phyloP scores from a whole-genome alignment of 2,888 invertebrate species.

The Diplazon laetatorius region DNA sequence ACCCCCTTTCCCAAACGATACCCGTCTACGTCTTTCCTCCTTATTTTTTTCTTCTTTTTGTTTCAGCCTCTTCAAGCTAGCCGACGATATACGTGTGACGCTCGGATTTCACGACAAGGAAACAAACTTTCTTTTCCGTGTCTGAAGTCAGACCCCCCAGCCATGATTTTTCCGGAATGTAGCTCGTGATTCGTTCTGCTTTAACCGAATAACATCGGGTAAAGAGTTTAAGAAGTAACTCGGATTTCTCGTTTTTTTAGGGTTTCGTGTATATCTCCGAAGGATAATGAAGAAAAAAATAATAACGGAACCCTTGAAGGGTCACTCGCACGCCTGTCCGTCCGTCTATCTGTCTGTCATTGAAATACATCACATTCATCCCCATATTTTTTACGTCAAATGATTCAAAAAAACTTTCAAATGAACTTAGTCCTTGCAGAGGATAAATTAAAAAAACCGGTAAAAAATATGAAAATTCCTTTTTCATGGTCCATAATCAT shows the following conservation, averaged over 20 bases:
- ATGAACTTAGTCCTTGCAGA: no score
- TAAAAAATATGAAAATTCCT: no score
- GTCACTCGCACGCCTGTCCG: no score
- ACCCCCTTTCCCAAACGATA: slow-evolving; percentile 55
- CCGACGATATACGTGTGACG: slow-evolving; percentile 25
- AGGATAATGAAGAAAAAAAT: no score
- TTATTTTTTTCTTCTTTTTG: slow-evolving; percentile 12
- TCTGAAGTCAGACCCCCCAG: slow-evolving; percentile 11
- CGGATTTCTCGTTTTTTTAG: not conserved
- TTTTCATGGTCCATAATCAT: no score
- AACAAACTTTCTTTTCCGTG: slow-evolving; percentile 18
- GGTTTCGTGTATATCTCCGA: no score
- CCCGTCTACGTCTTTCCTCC: slow-evolving; percentile 30
- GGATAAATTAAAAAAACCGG: no score
- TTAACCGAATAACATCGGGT: not conserved
- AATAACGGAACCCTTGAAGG: no score
- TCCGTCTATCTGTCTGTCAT: no score
- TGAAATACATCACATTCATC: no score
- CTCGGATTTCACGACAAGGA: slow-evolving; percentile 4
- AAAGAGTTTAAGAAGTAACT: not conserved
- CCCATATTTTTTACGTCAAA: no score
- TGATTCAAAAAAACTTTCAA: no score
- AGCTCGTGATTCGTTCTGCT: not conserved
- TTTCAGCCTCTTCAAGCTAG: slow-evolving; percentile 12
- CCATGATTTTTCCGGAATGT: not conserved